Percentiles rank a stretch among this genome's conserved stretches.
Evolutionary conservation across 2,797 vertebrate species (phyloP).

Genomic region (Pachyuromys duprasi): DNA sequence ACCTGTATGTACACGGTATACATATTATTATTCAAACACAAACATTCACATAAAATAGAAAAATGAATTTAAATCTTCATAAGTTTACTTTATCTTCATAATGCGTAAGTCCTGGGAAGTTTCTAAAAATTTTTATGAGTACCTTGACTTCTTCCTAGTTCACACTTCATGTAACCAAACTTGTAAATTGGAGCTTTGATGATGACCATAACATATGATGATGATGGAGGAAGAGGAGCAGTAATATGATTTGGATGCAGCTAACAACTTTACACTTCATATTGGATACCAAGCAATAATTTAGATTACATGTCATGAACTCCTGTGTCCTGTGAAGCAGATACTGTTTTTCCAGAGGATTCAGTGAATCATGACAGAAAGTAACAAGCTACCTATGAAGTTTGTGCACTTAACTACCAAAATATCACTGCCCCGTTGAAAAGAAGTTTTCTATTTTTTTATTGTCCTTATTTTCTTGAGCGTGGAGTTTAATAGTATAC

Average conservation of each 20-base stretch:
- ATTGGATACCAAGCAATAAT: not conserved
- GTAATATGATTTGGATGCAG: not conserved
- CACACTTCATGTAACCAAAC: accelerated
- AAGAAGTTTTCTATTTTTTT: not conserved
- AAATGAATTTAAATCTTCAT: not conserved
- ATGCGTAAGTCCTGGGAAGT: not conserved
- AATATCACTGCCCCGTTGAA: not conserved
- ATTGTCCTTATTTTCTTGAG: not conserved
- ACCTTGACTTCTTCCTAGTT: not conserved
- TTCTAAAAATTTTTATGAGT: not conserved
- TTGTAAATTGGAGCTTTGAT: not conserved
- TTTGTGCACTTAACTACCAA: not conserved
- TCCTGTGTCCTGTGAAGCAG: not conserved
- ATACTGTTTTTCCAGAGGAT: not conserved
- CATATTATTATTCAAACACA: not conserved
- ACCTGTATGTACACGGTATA: not conserved
- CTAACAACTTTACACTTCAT: not conserved
- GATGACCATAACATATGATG: not conserved
- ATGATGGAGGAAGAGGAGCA: no score
- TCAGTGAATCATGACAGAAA: not conserved
- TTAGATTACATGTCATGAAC: not conserved
- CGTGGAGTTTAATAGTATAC: not conserved
- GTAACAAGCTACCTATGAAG: not conserved
- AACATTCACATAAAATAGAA: not conserved
- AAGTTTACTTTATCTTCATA: not conserved